Percentiles rank a stretch among this genome's conserved stretches.
Conservation (phyloP, 2,113 vertebrate genomes). For the Dipodomys stephensi region DNA sequence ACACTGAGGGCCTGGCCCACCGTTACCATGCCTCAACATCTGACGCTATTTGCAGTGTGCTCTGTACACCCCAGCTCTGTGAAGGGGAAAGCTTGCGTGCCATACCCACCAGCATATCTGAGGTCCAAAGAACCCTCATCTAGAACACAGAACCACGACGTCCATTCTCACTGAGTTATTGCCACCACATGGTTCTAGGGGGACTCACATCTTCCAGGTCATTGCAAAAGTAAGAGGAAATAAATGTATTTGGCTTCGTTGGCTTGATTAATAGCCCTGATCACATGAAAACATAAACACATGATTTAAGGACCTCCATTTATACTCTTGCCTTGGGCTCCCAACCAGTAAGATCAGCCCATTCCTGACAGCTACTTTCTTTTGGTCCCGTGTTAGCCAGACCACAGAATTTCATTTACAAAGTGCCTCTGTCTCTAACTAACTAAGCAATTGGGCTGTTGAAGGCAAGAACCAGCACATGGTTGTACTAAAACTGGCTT, state of each 20-base stretch:
- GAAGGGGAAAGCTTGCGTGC: not conserved
- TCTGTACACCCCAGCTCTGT: not conserved
- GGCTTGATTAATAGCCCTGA: not conserved
- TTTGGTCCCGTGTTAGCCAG: not conserved
- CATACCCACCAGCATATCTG: not conserved
- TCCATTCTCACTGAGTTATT: not conserved
- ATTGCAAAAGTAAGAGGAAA: slow-evolving; percentile 6
- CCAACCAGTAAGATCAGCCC: not conserved
- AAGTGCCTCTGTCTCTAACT: not conserved
- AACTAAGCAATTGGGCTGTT: not conserved
- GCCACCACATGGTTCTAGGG: not conserved
- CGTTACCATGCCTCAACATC: not conserved
- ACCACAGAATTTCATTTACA: not conserved
- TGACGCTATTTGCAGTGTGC: not conserved
- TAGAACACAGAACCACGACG: not conserved
- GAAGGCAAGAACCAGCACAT: slow-evolving; percentile 16
- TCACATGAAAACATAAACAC: not conserved
- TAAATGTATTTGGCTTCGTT: slow-evolving; percentile 18
- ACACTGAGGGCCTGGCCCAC: not conserved
- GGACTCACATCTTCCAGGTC: not conserved
- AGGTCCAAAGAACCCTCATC: not conserved
- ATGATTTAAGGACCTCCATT: not conserved
- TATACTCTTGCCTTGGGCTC: not conserved
- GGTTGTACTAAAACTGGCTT: not conserved
- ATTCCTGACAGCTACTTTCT: not conserved